phyloP scores from a whole-genome alignment of 2,113 vertebrate species.

The Chionomys nivalis region DNA sequence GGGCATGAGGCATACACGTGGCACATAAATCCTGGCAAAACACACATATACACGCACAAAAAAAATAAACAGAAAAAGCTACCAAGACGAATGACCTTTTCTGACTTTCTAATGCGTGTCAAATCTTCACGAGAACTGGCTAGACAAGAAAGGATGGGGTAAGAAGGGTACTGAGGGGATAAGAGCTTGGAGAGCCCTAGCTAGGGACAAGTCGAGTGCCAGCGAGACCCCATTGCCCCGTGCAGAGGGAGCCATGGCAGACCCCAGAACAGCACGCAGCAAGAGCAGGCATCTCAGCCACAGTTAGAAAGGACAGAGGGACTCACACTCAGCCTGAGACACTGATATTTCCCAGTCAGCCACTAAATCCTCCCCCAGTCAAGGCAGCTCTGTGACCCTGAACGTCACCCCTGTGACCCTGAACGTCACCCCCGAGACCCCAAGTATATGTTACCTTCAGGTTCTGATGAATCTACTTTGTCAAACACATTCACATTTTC shows the following conservation, averaged over 20 bases:
- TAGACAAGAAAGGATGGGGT: not conserved
- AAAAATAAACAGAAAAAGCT: not conserved
- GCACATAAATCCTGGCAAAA: not conserved
- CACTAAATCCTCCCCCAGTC: not conserved
- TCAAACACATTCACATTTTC: not conserved
- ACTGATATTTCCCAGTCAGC: not conserved
- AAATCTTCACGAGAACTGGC: not conserved
- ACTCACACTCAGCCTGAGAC: not conserved
- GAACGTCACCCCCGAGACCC: not conserved
- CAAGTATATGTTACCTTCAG: not conserved
- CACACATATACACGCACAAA: not conserved
- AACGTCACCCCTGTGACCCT: not conserved
- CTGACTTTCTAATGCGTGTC: constrained; percentile 11
- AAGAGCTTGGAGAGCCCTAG: not conserved
- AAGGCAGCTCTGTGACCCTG: not conserved
- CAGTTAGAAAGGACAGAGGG: not conserved
- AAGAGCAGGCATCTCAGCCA: not conserved
- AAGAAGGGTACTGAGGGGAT: not conserved
- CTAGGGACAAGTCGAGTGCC: too few species aligned
- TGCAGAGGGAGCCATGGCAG: not conserved
- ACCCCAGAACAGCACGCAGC: not conserved
- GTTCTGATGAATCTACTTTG: not conserved
- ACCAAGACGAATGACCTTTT: not conserved
- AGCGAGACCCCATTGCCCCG: not conserved
- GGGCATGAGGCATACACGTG: not conserved